Conservation (phyloP, 2,888 invertebrate species). For the Cephus pygmeus region DNA sequence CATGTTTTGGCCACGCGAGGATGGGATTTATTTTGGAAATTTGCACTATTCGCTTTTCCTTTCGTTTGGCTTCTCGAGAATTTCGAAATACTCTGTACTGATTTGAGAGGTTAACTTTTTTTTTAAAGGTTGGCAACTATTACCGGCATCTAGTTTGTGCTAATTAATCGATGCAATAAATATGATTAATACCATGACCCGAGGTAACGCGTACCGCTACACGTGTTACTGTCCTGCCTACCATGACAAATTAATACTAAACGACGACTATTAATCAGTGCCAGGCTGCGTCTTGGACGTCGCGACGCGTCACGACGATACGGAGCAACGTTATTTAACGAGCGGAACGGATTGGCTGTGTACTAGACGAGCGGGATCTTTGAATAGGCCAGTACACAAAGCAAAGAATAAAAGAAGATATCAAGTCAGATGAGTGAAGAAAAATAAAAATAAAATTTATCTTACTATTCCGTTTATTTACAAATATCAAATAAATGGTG, state of each 20-base stretch:
- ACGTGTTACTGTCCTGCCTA: constrained; percentile 31
- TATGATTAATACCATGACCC: constrained; percentile 40
- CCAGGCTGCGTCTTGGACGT: background rate
- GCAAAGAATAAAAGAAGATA: background rate
- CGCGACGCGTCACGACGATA: background rate
- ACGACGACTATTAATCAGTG: constrained; percentile 21
- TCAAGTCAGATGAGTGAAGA: background rate
- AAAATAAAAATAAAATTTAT: constrained; percentile 2
- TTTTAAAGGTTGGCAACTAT: constrained; percentile 28
- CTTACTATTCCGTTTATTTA: background rate
- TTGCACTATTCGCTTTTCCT: background rate
- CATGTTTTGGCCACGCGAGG: background rate
- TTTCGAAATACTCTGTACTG: background rate
- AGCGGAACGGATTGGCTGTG: background rate
- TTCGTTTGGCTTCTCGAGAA: background rate
- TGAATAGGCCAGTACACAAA: background rate
- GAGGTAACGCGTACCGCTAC: constrained; percentile 27
- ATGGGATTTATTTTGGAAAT: background rate
- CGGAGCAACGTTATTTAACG: background rate
- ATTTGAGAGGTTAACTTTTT: background rate
- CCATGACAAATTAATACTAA: constrained; percentile 34
- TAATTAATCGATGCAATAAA: constrained; percentile 43
- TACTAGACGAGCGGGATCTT: background rate
- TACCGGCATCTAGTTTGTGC: constrained; percentile 34
- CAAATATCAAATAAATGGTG: background rate